These are phyloP conservation scores for Patella vulgata DNA, from an alignment of 1,140 invertebrate species.

Conservation along the genomic window DNA sequence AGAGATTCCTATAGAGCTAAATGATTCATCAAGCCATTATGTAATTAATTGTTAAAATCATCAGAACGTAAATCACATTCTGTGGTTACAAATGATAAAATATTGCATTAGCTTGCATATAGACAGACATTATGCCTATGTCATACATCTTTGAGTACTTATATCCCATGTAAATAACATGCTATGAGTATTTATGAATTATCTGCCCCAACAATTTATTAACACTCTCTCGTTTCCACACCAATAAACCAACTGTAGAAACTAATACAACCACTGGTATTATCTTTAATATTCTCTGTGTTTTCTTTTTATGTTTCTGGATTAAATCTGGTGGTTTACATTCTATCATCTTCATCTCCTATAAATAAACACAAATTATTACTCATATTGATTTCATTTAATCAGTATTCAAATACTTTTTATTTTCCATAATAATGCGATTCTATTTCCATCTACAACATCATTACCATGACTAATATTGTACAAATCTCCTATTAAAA, in stretches of 20 bases:
- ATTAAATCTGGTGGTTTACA: constrained; percentile 30
- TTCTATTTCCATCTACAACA: constrained; percentile 27
- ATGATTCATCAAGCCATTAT: too few species aligned
- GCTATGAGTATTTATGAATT: too few species aligned
- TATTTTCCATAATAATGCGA: constrained; percentile 22
- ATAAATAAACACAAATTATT: background rate
- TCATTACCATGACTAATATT: constrained; percentile 26
- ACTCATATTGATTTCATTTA: constrained; percentile 4
- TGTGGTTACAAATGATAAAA: too few species aligned
- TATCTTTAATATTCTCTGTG: constrained; percentile 6
- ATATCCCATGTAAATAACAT: too few species aligned
- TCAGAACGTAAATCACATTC: too few species aligned
- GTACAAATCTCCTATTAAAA: constrained; percentile 35
- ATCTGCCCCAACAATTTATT: too few species aligned
- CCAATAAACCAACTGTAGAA: constrained; percentile 9
- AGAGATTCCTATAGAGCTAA: too few species aligned
- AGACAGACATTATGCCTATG: too few species aligned
- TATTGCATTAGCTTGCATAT: too few species aligned
- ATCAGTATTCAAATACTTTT: constrained; percentile 23
- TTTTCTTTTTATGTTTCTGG: background rate
- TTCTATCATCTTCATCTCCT: constrained; percentile 22
- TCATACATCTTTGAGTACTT: too few species aligned
- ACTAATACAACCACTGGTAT: constrained; percentile 6
- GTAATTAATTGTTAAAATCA: too few species aligned
- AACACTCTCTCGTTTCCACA: constrained; percentile 24